A percentile compares a stretch with the other conserved stretches of the same genome.
phyloP scores from a whole-genome alignment of 2,797 vertebrate species.

The Myioborus melanocephalus region DNA sequence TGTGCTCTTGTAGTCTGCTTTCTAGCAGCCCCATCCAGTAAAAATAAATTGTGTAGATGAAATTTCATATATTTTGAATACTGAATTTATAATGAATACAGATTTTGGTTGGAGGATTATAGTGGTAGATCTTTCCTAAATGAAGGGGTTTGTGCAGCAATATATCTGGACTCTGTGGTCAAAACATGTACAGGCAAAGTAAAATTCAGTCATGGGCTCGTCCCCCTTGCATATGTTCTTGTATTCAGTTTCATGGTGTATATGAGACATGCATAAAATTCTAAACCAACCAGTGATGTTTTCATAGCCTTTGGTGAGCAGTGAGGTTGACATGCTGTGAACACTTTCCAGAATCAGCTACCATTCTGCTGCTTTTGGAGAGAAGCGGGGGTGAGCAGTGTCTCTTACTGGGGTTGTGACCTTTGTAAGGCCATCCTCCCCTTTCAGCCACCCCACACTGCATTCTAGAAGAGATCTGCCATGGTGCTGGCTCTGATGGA shows the following conservation, averaged over 20 bases:
- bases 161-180: neutral
- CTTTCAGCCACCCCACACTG: neutral
- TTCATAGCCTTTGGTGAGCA: neutral
- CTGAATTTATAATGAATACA: neutral
- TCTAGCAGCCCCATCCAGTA: neutral
- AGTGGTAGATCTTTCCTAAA: neutral
- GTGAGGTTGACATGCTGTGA: neutral
- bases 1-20: neutral
- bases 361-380: neutral
- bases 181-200: neutral
- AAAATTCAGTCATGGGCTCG: neutral
- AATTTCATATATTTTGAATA: neutral
- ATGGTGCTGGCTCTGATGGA: neutral
- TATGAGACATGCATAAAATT: neutral
- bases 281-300: neutral
- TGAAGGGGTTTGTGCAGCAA: neutral
- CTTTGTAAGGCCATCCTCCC: neutral
- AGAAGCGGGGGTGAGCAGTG: accelerated
- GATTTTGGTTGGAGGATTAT: neutral
- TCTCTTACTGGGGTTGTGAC: neutral
- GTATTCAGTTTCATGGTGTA: neutral
- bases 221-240: neutral
- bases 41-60: neutral
- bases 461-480: neutral
- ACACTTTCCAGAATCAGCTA: neutral